Base-by-base conservation (phyloP, 2,888 invertebrate species). In the Pilophorus perplexus region DNA sequence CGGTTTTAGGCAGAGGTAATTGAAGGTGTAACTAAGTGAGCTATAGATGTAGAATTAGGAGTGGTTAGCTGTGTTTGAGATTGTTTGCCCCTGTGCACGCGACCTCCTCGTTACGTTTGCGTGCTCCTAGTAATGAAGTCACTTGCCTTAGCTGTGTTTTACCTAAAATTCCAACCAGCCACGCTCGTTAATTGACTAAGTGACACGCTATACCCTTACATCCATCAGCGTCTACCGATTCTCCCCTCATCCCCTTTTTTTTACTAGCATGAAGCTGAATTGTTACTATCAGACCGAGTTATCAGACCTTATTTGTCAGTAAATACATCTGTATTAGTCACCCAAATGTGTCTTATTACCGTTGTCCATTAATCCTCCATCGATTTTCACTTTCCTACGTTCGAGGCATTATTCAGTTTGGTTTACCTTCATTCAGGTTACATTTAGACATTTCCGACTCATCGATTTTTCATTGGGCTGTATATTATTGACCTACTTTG, bases 21-120 rank as follows among this genome's bases (percentile, higher is more conserved):
- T 65, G 65, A 65, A 65, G 65, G 65, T 65, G 65, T 65, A 65
- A 65, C 66, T 66, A 66, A 66, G 66, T 66, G 59, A 66, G 66
- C 66, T 66, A 66, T 66, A 66, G 59, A 57, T 59, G 66, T 59
- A 59, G 66, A 50, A 59, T 66, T 66, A 66, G 59, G 50, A 66
- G 59, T 66, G 66, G 66, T 66, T 66, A 66, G 50, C 48, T 66
- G 66, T 59, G 57, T 66, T 59, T 59, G 66, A 66, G 66, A 66
- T 66, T 57, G 66, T 57, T 59, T 46, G 59, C 57, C 55, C 18
- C 54, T 18, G 48, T 18, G 38, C 66, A 66, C 66, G 66, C 66
- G 50, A 65, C 27, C 44, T 37, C 37, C 66, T 66, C 66, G 66
- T 66, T 66, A 66, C 42, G 37, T 52, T 66, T 54, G 66, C 66